A percentile compares a stretch with the other conserved stretches of the same genome.
These are phyloP conservation scores for Drosophila fulvimacula DNA, from an alignment of 2,888 invertebrate genomes.

Conservation along the genomic window DNA sequence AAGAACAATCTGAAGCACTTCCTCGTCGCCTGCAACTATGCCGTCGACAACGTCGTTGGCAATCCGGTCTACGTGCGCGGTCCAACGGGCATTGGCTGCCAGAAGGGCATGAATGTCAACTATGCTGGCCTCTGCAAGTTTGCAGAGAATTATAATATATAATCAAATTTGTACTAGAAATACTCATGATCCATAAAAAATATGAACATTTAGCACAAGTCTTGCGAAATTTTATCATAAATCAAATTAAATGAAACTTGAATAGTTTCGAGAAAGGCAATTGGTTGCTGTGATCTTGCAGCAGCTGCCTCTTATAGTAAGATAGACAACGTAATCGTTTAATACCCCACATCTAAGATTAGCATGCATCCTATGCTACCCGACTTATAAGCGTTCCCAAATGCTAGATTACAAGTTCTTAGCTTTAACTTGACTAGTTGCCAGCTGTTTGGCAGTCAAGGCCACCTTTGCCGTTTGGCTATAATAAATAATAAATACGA, in stretches of 20 bases:
- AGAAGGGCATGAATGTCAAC: conserved; percentile 32
- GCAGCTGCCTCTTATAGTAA: background rate
- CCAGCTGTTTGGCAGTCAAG: background rate
- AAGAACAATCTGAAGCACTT: conserved; percentile 26
- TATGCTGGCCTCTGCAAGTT: conserved; percentile 42
- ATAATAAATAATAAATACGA: conserved; percentile 4
- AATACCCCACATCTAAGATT: too few species aligned
- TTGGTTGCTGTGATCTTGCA: too few species aligned
- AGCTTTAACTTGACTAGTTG: background rate
- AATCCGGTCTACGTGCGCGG: conserved; percentile 41
- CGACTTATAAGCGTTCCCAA: too few species aligned
- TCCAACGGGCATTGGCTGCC: conserved; percentile 38
- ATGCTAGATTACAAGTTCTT: too few species aligned
- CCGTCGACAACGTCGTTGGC: conserved; percentile 42
- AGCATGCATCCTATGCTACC: too few species aligned
- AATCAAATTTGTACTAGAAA: conserved; percentile 1
- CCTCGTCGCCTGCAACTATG: conserved; percentile 62
- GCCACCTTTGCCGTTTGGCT: background rate
- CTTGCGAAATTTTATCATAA: background rate
- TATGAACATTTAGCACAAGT: background rate
- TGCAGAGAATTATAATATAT: conserved; percentile 37
- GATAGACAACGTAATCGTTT: background rate
- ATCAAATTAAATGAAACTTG: background rate
- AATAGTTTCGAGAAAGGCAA: too few species aligned
- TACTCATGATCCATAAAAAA: background rate